Conservation (phyloP, 2,888 invertebrate species). For the Nephrotoma appendiculata region DNA sequence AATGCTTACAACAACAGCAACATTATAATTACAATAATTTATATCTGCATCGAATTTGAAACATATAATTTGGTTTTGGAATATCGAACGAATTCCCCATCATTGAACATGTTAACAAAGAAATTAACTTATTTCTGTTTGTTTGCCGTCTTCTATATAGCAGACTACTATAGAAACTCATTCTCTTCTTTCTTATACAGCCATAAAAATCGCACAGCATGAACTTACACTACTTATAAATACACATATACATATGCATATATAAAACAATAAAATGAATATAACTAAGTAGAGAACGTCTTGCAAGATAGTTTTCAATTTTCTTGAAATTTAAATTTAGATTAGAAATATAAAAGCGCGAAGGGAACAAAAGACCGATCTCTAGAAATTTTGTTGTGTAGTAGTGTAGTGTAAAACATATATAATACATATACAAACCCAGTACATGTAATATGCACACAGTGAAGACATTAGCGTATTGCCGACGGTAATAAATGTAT, state of each 20-base stretch:
- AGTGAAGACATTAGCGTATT: not conserved
- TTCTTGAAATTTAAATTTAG: not conserved
- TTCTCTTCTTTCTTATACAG: not conserved
- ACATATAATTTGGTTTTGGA: not conserved
- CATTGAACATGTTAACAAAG: not conserved
- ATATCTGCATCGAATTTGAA: not conserved
- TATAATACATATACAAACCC: not conserved
- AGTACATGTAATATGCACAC: too few species aligned
- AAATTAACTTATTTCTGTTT: not conserved
- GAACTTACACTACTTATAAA: not conserved
- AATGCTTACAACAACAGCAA: not conserved
- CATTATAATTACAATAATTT: not conserved
- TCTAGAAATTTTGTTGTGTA: not conserved
- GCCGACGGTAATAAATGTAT: not conserved
- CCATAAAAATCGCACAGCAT: not conserved
- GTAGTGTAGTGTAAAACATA: not conserved
- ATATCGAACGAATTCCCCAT: not conserved
- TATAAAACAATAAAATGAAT: not conserved
- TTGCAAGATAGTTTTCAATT: not conserved
- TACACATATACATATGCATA: not conserved
- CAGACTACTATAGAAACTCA: not conserved
- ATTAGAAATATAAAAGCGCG: not conserved
- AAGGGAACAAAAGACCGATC: not conserved
- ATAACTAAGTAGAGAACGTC: not conserved
- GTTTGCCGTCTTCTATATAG: not conserved